Base-by-base conservation (phyloP, 2,113 vertebrate genomes). In the Tragelaphus scriptus region DNA sequence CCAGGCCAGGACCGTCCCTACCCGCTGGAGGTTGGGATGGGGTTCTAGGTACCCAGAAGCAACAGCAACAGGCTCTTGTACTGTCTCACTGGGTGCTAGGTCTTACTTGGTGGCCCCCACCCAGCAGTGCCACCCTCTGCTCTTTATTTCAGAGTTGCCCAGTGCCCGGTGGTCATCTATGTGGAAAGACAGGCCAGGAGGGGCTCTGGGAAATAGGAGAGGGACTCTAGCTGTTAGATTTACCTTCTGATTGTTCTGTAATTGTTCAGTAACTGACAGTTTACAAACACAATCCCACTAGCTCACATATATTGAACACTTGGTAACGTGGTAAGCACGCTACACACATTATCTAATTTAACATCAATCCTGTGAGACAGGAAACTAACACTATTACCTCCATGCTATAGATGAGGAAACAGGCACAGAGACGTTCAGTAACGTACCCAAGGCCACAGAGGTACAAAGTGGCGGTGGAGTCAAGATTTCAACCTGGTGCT, bases 131-230 rank as follows among this genome's bases (percentile, higher is more conserved):
- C 21, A 2, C 44, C 14, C 71, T 82, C n/a, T 16, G 32, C 79
- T n/a, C 2, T 51, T 63, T 6, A 55, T 44, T 55, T 56, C 61
- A 63, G 32, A 21, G 47, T 10, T 55, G 17, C 56, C 47, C 6
- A 1, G 40, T 0, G 0, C 89, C 55, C 47, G 1, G 55, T 59
- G 26, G 6, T 2, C 23, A 19, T 14, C 15, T 7, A 0, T 6
- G 4, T 12, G 61, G 47, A 51, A 5, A 87, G 59, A 30, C 40
- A 4, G 53, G 53, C 56, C 10, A 36, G 47, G 86, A 40, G 53
- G 51, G 19, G 13, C 25, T 6, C 0, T 0, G 28, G 32, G 47
- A 30, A 25, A 65, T n/a, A 23, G 12, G 10, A 0, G 12, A 63
- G 58, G 53, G 51, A 8, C 23, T 3, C 68, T 0, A 26, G 23